Evolutionary conservation across 1,140 invertebrate genomes (phyloP).

Genomic region (Olivierus martensii): DNA sequence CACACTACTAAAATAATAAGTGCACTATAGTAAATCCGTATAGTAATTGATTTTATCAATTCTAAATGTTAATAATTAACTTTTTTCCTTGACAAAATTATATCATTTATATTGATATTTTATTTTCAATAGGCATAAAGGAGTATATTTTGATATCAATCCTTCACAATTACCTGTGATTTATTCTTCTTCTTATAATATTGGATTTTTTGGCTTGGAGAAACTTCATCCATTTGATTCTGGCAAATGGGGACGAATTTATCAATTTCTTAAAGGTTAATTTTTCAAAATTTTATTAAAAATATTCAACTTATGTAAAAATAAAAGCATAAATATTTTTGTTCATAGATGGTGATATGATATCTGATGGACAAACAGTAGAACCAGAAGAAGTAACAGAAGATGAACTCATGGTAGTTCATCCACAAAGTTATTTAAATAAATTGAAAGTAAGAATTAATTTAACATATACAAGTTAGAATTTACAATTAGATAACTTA

Average conservation of each 20-base stretch:
- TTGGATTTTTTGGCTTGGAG: conserved; percentile 62
- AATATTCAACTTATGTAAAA: conserved; percentile 15
- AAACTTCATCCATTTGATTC: conserved; percentile 80
- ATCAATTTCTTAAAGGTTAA: conserved; percentile 41
- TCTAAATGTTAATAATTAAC: no score
- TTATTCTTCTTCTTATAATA: conserved; percentile 62
- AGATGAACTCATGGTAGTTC: conserved; percentile 52
- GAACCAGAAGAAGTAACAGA: conserved; percentile 49
- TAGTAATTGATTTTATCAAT: no score
- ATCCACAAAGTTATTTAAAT: conserved; percentile 53
- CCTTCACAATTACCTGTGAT: conserved; percentile 43
- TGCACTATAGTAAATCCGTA: no score
- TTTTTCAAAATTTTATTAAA: background rate
- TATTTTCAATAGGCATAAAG: background rate
- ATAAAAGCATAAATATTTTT: conserved; percentile 2
- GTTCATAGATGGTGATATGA: conserved; percentile 28
- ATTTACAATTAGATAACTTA: background rate
- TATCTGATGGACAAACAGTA: conserved; percentile 29
- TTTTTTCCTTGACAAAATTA: no score
- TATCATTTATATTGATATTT: no score
- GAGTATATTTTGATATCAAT: conserved; percentile 11
- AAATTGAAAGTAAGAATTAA: conserved; percentile 31
- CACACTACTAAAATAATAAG: no score
- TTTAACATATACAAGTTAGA: background rate
- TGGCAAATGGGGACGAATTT: conserved; percentile 63